Evolutionary conservation across 2,888 invertebrate genomes (phyloP).

Genomic region (Rhagonycha fulva): DNA sequence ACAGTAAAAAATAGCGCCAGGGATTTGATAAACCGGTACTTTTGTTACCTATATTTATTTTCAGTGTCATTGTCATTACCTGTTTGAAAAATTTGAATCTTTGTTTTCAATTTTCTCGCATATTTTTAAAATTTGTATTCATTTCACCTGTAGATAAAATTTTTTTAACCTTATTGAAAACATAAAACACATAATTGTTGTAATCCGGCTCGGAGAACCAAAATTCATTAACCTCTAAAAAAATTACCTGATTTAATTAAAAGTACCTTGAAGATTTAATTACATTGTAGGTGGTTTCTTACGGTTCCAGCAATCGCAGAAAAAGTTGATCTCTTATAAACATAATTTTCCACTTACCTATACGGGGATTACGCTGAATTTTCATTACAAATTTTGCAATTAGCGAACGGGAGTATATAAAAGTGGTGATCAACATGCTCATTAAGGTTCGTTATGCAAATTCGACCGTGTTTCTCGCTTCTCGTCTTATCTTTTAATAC

Average conservation of each 20-base stretch:
- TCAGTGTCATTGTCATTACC: too few relatives aligned
- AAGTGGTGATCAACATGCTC: conserved; percentile 21
- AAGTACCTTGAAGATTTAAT: background rate
- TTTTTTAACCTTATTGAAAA: too few relatives aligned
- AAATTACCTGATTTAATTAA: background rate
- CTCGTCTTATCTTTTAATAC: conserved; percentile 22
- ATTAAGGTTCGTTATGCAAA: conserved; percentile 31
- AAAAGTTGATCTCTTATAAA: background rate
- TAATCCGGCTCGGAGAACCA: background rate
- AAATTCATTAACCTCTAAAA: background rate
- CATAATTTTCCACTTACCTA: background rate
- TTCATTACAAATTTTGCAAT: conserved; percentile 26
- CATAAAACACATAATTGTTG: background rate
- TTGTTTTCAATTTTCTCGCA: too few relatives aligned
- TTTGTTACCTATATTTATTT: too few relatives aligned
- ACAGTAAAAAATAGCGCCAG: too few relatives aligned
- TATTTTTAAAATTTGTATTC: too few relatives aligned
- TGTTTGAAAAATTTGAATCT: too few relatives aligned
- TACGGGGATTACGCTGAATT: background rate
- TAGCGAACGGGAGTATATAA: conserved; percentile 18
- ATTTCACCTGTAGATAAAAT: too few relatives aligned
- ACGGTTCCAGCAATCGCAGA: background rate
- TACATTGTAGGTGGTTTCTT: background rate
- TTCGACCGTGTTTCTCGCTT: conserved; percentile 23
- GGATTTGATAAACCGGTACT: too few relatives aligned